Percentiles rank a stretch among this genome's conserved stretches.
phyloP scores from a whole-genome alignment of 2,888 invertebrate species.

The Andrena bicolor region DNA sequence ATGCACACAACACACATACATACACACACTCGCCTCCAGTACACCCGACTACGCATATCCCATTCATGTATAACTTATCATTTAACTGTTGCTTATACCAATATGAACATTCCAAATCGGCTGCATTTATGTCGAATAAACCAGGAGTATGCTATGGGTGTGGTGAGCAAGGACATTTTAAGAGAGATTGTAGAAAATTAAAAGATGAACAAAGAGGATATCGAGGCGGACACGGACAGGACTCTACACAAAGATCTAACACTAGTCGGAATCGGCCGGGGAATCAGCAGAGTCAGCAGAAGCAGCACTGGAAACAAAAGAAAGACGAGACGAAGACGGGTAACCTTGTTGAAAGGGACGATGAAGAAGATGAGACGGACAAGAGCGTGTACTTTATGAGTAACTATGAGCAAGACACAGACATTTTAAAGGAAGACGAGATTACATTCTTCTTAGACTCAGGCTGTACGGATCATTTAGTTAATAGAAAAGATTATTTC shows the following conservation, averaged over 20 bases:
- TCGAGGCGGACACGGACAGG: background rate
- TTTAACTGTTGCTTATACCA: too few relatives aligned
- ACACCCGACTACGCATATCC: too few relatives aligned
- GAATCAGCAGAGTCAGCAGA: background rate
- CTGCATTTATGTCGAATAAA: background rate
- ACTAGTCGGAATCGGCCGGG: background rate
- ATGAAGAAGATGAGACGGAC: background rate
- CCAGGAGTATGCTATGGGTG: background rate
- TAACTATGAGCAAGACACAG: too few relatives aligned
- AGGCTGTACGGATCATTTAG: conserved; percentile 33
- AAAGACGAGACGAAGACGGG: background rate
- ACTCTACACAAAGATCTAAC: background rate
- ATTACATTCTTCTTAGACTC: conserved; percentile 31
- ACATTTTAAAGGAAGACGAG: background rate
- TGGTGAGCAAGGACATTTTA: conserved; percentile 7
- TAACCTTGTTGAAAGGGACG: background rate
- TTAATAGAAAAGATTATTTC: conserved; percentile 22
- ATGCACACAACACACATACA: too few relatives aligned
- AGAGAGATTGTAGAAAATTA: background rate
- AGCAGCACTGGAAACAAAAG: background rate
- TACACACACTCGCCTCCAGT: too few relatives aligned
- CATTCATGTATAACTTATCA: too few relatives aligned
- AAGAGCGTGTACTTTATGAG: conserved; percentile 10
- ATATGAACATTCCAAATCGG: background rate
- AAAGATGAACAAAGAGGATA: background rate